Evolutionary conservation across 2,888 invertebrate species (phyloP).

Genomic region (Dolichomitus sp.): DNA sequence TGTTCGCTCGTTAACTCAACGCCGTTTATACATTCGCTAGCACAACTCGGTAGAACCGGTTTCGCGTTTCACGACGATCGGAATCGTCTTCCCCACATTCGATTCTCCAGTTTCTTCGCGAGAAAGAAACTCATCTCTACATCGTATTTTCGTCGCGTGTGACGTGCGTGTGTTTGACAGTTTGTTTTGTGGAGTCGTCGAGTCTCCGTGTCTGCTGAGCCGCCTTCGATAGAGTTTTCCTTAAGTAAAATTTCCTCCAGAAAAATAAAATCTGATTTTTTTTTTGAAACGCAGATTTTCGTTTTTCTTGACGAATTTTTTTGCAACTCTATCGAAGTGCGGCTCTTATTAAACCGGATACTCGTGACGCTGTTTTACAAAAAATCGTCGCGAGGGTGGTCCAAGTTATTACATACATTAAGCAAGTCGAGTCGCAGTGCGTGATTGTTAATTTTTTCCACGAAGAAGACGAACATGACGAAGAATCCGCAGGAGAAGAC

Average conservation of each 20-base stretch:
- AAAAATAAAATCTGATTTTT: neutral
- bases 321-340: conserved; percentile 76
- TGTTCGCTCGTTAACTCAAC: conserved; percentile 25
- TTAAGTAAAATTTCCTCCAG: neutral
- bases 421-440: conserved; percentile 49
- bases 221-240: conserved; percentile 76
- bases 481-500: neutral
- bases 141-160: conserved; percentile 50
- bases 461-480: conserved; percentile 16
- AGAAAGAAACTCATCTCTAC: neutral
- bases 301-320: conserved; percentile 26
- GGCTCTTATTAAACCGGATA: conserved; percentile 80
- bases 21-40: conserved; percentile 7
- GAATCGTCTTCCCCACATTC: conserved; percentile 24
- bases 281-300: neutral
- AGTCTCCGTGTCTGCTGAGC: conserved; percentile 57
- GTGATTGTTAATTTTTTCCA: conserved; percentile 3
- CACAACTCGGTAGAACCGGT: conserved; percentile 44
- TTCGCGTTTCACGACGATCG: conserved; percentile 34
- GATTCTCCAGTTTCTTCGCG: conserved; percentile 41
- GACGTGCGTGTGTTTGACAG: conserved; percentile 68
- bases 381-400: conserved; percentile 76
- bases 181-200: conserved; percentile 27
- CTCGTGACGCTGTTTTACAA: conserved; percentile 58
- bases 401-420: conserved; percentile 58